Base-by-base conservation (phyloP, 1,140 invertebrate species). In the Caenorhabditis briggsae region DNA sequence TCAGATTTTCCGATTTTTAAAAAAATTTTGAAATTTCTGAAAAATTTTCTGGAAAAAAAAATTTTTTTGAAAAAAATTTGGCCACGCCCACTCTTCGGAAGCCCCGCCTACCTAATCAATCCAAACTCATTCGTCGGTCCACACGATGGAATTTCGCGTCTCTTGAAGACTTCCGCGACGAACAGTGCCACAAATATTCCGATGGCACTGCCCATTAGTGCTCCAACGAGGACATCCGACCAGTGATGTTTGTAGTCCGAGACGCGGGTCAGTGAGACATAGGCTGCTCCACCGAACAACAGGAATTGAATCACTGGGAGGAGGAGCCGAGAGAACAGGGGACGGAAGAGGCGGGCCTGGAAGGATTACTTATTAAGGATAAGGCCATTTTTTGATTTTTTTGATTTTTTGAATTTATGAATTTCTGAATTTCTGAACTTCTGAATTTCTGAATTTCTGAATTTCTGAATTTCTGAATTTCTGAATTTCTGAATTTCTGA, bases 211-310 rank as follows among this genome's bases (percentile, higher is more conserved):
- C 95, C 95, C 85, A 95, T 93, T 48, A 94, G 85, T 9, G 93
- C 93, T 11, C 95, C 95, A 86, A 94, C 94, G 6, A 95, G 92
- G 2, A 96, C 95, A 92, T 96, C 95, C 91, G 95, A 96, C 96
- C 96, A 97, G 91, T 98, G 97, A 93, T 99, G 97, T 93, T 98
- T 98, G 93, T 98, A 97, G 94, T 98, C 96, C 1, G 85, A 86
- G 14, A 86, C 85, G n/a, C 90, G 86, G 11, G 86, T 89, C 61
- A 91, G 89, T 0, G 91, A 89, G 41, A 92, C 90, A 84, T 87
- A 92, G 3, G 89, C 86, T 33, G 91, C 91, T 14, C 90, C 91
- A 25, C 87, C 88, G 82, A 92, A 92, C 6, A 92, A 83, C n/a
- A 89, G 53, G 70, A 92, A 91, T 84, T 92, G 91, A 46, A 92